Evolutionary conservation across 2,888 invertebrate genomes (phyloP), one percentile per base, ranked within the genome.

Genomic region (Sphaerophoria rueppellii): DNA sequence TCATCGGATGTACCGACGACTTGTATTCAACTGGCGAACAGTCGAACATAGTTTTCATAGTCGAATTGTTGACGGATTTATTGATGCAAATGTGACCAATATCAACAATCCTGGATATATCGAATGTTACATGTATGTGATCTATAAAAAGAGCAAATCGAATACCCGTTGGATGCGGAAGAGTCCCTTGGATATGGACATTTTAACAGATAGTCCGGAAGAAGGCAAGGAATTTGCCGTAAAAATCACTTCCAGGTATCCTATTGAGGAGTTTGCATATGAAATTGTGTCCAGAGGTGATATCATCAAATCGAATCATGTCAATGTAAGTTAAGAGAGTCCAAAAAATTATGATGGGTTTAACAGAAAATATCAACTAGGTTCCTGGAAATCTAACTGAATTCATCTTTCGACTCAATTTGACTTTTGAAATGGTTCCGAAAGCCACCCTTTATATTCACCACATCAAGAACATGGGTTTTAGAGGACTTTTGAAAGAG

Each of bases 271-370:
- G 86, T 93, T 97, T 58, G 95, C 94, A 87, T 97, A 97, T 89
- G 93, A 95, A 88, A 93, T 97, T 32, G 93, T 98, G 85, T 97
- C 97, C 3, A 94, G 98, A 72, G 98, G 98, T 0, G 96, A 97
- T 89, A 95, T 98, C 24, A 92, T 97, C 9, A 91, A 94, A 16
- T 95, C 96, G 0, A 95, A 95, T 87, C 95, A 96, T 4, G 92
- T 96, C 5, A 94, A 94, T 91, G 94, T 93, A 61, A 67, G 63
- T 52, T 43, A 24, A 43, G 12, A 9, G 9, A 40, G 40, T 40
- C 40, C 9, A 11, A 11, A 11, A 43, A 43, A 2, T 50, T 34
- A 4, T 14, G 24, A 24, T 24, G 24, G 24, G 24, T 1, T 12
- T 12, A 2, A 37, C 0, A 4, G n/a, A 12, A 55, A 6, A 37